Conservation (phyloP, 2,888 invertebrate species). For the Aromia moschata region DNA sequence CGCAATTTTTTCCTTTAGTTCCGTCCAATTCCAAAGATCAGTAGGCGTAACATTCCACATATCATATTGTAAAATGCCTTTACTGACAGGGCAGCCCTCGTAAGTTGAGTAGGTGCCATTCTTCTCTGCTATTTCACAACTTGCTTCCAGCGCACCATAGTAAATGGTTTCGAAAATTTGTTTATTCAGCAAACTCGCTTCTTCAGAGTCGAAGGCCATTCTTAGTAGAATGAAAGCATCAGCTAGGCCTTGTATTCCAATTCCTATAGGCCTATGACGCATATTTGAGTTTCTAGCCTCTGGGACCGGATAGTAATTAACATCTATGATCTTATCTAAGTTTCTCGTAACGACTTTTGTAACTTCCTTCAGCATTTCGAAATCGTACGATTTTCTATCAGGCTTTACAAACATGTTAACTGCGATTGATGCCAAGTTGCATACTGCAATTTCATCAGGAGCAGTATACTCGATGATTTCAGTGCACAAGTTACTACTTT, state of each 20-base stretch:
- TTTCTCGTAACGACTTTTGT: slow-evolving; percentile 90
- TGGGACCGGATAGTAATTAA: slow-evolving; percentile 93
- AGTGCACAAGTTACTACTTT: slow-evolving; percentile 97
- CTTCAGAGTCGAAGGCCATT: slow-evolving; percentile 89
- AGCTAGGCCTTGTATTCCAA: slow-evolving; percentile 95
- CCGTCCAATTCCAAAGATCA: slow-evolving; percentile 88
- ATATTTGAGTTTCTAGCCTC: slow-evolving; percentile 90
- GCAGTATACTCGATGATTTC: slow-evolving; percentile 97
- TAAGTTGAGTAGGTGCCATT: slow-evolving; percentile 92
- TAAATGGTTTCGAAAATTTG: slow-evolving; percentile 99
- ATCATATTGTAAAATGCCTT: slow-evolving; percentile 95
- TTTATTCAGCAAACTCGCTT: slow-evolving; percentile 86
- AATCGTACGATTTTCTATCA: slow-evolving; percentile 83
- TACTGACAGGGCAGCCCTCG: slow-evolving; percentile 86
- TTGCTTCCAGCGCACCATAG: slow-evolving; percentile 95
- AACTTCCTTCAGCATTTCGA: slow-evolving; percentile 84
- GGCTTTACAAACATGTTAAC: slow-evolving; percentile 91
- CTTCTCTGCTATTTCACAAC: slow-evolving; percentile 90
- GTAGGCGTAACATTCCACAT: slow-evolving; percentile 96
- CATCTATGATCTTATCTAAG: slow-evolving; percentile 95
- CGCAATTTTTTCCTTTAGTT: slow-evolving; percentile 83
- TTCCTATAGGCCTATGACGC: slow-evolving; percentile 85
- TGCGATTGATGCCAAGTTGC: slow-evolving; percentile 97
- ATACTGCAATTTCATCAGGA: slow-evolving; percentile 94
- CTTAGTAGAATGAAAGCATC: slow-evolving; percentile 96